phyloP scores from a whole-genome alignment of 2,888 invertebrate genomes.

The Archips xylosteana region DNA sequence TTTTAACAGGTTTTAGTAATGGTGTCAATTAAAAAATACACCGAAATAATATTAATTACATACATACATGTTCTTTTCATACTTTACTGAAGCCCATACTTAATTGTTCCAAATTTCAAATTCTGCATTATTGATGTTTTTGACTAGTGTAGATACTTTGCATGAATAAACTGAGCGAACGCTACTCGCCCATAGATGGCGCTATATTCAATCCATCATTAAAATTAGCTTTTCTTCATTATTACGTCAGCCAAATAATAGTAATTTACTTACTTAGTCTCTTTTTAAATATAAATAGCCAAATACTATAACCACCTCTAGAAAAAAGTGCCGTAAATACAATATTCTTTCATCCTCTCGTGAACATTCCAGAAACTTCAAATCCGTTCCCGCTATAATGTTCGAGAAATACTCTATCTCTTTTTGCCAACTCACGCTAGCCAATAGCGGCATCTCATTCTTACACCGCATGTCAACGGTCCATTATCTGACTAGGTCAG shows the following conservation, averaged over 20 bases:
- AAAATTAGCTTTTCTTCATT: neutral
- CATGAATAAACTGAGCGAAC: neutral
- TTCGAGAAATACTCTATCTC: constrained; percentile 17
- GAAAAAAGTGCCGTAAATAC: neutral
- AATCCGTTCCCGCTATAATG: neutral
- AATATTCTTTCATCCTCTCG: neutral
- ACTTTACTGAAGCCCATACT: too few species aligned
- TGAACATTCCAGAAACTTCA: constrained; percentile 13
- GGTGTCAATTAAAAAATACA: too few species aligned
- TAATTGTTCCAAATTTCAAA: too few species aligned
- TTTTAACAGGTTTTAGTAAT: too few species aligned
- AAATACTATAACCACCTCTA: neutral
- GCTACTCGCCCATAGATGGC: constrained; percentile 31
- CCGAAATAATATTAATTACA: too few species aligned
- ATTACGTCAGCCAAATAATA: too few species aligned
- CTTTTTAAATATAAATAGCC: neutral
- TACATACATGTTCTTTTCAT: too few species aligned
- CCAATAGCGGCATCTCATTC: constrained; percentile 14
- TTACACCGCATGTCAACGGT: neutral
- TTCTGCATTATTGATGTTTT: neutral
- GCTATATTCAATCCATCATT: neutral
- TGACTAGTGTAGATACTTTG: too few species aligned
- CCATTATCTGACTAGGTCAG: neutral
- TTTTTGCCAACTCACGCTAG: neutral
- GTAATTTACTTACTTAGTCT: neutral